These are phyloP conservation scores for Cotesia congregata DNA, from an alignment of 2,888 invertebrate genomes.

Conservation along the genomic window DNA sequence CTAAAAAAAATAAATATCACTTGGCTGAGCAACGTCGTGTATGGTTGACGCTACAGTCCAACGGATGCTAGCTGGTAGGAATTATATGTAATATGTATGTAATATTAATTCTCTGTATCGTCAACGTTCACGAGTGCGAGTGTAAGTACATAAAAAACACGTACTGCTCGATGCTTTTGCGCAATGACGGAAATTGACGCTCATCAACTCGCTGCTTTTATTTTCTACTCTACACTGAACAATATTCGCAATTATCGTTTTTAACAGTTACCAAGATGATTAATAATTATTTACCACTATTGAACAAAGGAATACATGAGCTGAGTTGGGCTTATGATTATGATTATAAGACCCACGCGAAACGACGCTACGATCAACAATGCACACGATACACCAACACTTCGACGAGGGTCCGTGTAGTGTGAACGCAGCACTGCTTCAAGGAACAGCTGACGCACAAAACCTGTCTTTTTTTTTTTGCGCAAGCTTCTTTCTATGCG, in stretches of 20 bases:
- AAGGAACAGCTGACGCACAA: slow-evolving; percentile 17
- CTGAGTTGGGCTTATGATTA: neutral
- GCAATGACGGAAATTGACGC: slow-evolving; percentile 40
- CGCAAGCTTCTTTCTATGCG: neutral
- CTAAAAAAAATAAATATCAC: slow-evolving; percentile 39
- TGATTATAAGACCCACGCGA: neutral
- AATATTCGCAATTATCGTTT: neutral
- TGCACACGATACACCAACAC: neutral
- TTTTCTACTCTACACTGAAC: neutral
- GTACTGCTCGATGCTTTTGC: slow-evolving; percentile 29
- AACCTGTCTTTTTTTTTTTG: neutral
- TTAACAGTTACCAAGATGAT: neutral
- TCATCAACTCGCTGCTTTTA: neutral
- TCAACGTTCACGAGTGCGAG: slow-evolving; percentile 15
- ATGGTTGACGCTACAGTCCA: slow-evolving; percentile 21
- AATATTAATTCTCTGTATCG: slow-evolving; percentile 16
- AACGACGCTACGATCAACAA: neutral
- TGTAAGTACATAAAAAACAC: neutral
- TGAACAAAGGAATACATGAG: neutral
- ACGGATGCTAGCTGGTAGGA: neutral
- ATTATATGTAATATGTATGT: neutral
- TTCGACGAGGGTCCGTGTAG: neutral
- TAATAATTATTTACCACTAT: slow-evolving; percentile 1
- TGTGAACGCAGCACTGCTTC: neutral
- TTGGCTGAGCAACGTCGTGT: slow-evolving; percentile 23